Evolutionary conservation across 92 coral and sea anemone species (phyloP), one percentile per base, ranked within the genome.

Genomic region (Scolanthus callimorphus): DNA sequence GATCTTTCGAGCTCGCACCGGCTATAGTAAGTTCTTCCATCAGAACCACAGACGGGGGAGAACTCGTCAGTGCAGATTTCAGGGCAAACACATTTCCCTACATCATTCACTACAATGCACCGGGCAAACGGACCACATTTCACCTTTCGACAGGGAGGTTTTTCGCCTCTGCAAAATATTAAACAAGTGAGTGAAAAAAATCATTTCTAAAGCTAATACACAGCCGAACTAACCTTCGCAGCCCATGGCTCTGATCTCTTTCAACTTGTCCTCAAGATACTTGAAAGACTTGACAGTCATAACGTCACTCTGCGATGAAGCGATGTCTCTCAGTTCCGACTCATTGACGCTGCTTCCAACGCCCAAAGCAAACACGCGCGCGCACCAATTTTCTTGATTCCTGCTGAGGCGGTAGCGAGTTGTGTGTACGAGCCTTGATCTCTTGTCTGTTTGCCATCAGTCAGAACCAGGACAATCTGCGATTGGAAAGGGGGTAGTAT

Each of bases 41-140:
- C 79, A 26, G 90, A 77, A 1, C 85, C 97, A 54, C 97, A 91
- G 0, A 86, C 88, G 2, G 97, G 97, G 3, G n/a, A 38, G n/a
- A 64, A 65, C 24, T 70, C 85, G 0, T 48, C 22, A 13, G 88
- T 64, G 49, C 97, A 90, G 0, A 20, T 73, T 25, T 30, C 51
- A 28, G 27, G 59, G 45, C 97, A 90, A 9, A 60, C 67, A 37
- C 97, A 91, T 19, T 55, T 65, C 11, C 95, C 88, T 51, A 71
- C 60, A 22, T 80, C 88, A 51, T 83, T 74, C 24, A 62, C 67
- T 27, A 78, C 73, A n/a, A 70, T 85, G 53, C 97, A 91, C 1
- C 47, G 25, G 37, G 50, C 60, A 56, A 51, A 55, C 26, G 73
- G 62, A 1, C 59, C 62, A 41, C 63, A 67, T 9, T 11, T 39